Evolutionary conservation across 2,888 invertebrate species (phyloP).

Genomic region (Drosophila demipolita): DNA sequence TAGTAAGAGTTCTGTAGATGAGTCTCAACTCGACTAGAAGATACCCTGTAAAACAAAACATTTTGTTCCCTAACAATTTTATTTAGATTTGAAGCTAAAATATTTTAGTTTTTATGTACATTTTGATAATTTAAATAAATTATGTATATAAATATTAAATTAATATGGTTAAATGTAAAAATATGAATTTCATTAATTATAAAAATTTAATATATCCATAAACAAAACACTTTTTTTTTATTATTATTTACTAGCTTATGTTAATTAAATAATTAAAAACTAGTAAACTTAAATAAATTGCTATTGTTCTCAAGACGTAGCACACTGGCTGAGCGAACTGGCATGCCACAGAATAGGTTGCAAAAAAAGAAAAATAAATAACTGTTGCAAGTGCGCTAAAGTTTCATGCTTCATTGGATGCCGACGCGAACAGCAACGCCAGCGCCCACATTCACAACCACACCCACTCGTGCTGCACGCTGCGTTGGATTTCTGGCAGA

Average conservation of each 20-base stretch:
- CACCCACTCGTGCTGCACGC: constrained; percentile 11
- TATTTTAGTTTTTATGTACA: not conserved
- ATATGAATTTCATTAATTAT: not conserved
- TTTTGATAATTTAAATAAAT: not conserved
- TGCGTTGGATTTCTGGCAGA: constrained; percentile 1
- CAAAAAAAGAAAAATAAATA: constrained; percentile 25
- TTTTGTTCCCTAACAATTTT: not conserved
- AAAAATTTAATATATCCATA: not conserved
- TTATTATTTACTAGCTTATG: not conserved
- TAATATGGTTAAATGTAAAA: not conserved
- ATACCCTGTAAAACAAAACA: not conserved
- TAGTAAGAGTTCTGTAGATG: not conserved
- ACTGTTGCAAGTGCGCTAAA: constrained; percentile 77
- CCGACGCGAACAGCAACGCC: constrained; percentile 29
- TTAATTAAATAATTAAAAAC: not conserved
- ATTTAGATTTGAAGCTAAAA: not conserved
- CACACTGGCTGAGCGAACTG: not conserved
- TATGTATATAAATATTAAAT: too few relatives aligned
- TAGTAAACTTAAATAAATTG: not conserved
- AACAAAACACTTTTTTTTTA: not conserved
- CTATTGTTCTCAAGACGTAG: not conserved
- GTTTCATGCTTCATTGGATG: constrained; percentile 76
- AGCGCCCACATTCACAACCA: not conserved
- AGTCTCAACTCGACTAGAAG: not conserved
- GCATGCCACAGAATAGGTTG: not conserved